These are phyloP conservation scores for Poeciliopsis prolifica DNA, from an alignment of 2,113 vertebrate species.

Conservation along the genomic window DNA sequence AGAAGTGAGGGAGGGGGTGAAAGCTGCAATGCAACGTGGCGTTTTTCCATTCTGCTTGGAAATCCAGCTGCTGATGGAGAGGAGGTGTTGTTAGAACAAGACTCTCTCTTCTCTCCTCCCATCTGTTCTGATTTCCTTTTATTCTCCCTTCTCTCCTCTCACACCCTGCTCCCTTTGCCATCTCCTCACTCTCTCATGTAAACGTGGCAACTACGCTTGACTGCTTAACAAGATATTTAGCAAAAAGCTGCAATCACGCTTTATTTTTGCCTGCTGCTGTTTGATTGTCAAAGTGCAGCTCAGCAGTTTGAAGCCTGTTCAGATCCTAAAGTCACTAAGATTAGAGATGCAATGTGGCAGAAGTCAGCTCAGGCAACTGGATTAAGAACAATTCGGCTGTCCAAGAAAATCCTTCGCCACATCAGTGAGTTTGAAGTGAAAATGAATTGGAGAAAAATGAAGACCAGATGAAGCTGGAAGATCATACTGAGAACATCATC, in stretches of 20 bases:
- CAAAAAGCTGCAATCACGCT: constrained; percentile 38
- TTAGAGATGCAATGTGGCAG: background rate
- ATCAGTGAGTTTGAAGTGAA: background rate
- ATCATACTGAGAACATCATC: too few relatives aligned
- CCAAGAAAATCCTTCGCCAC: constrained; percentile 4
- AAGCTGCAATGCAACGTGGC: constrained; percentile 78
- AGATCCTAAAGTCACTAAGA: background rate
- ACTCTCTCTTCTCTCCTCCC: constrained; percentile 37
- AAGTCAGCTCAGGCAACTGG: background rate
- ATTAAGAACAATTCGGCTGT: background rate
- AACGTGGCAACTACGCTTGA: constrained; percentile 59
- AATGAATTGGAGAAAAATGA: background rate
- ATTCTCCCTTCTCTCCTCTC: constrained; percentile 5
- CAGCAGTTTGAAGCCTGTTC: constrained; percentile 11
- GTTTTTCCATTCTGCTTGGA: constrained; percentile 74
- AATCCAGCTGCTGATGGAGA: constrained; percentile 38
- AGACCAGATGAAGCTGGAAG: background rate
- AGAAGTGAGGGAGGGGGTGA: constrained; percentile 20
- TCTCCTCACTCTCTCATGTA: constrained; percentile 7
- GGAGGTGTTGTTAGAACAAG: constrained; percentile 58
- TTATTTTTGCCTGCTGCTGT: constrained; percentile 1
- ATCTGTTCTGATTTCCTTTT: constrained; percentile 16
- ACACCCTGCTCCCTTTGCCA: constrained; percentile 6
- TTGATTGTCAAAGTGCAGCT: constrained; percentile 22
- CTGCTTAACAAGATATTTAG: constrained; percentile 11